Percentiles rank a stretch among this genome's conserved stretches.
These are phyloP conservation scores for Ellobium chinense DNA, from an alignment of 2,888 invertebrate genomes.

Conservation along the genomic window DNA sequence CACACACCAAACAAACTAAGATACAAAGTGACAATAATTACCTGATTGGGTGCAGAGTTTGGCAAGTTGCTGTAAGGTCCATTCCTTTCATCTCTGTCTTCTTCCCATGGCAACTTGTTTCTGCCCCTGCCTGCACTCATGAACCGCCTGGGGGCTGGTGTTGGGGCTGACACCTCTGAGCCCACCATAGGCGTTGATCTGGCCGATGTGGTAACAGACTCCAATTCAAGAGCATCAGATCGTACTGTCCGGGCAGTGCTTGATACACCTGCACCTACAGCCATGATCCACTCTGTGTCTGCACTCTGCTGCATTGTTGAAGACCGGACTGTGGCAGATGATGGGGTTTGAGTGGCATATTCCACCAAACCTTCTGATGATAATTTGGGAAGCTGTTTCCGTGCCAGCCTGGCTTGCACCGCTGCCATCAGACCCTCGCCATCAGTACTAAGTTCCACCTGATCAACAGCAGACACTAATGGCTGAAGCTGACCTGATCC, in stretches of 20 bases:
- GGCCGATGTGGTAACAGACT: conserved; percentile 68
- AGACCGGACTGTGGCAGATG: conserved; percentile 74
- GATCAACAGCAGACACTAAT: conserved; percentile 81
- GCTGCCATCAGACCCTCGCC: conserved; percentile 82
- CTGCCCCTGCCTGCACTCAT: conserved; percentile 75
- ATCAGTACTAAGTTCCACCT: conserved; percentile 77
- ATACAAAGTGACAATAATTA: conserved; percentile 31
- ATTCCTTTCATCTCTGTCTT: conserved; percentile 59
- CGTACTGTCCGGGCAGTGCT: conserved; percentile 66
- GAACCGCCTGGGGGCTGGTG: conserved; percentile 65
- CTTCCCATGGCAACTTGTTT: conserved; percentile 77
- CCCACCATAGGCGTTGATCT: conserved; percentile 61
- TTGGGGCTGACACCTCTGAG: conserved; percentile 51
- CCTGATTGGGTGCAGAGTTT: conserved; percentile 54
- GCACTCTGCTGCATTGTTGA: conserved; percentile 79
- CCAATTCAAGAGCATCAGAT: conserved; percentile 66
- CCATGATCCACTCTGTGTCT: conserved; percentile 89
- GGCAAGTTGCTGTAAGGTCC: conserved; percentile 51
- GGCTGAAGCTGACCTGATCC: conserved; percentile 82
- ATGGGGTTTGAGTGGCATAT: conserved; percentile 85
- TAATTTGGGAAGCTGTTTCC: conserved; percentile 86
- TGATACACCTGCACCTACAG: conserved; percentile 71
- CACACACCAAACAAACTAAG: not conserved
- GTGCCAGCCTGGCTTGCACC: conserved; percentile 86
- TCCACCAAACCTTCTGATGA: conserved; percentile 87